Conservation (phyloP, 2,113 vertebrate species). For the Gorsachius goisagi region DNA sequence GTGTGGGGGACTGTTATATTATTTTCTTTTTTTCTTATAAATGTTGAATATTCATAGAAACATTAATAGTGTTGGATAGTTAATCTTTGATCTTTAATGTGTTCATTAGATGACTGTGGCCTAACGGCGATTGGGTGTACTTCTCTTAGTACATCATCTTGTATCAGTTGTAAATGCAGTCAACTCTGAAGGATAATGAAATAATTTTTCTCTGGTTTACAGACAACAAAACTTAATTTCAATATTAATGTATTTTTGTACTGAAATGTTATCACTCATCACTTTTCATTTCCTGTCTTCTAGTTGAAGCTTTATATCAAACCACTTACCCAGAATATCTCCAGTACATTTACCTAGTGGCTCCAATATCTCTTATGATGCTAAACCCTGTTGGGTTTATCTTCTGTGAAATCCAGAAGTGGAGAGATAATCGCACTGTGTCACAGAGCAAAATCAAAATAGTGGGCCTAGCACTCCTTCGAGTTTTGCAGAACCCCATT, state of each 20-base stretch:
- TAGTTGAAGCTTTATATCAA: conserved; percentile 95
- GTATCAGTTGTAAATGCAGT: not conserved
- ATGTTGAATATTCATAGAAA: not conserved
- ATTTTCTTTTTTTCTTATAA: not conserved
- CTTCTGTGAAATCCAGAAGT: conserved; percentile 96
- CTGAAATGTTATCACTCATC: conserved; percentile 31
- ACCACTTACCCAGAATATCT: conserved; percentile 93
- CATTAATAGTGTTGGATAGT: not conserved
- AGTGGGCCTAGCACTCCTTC: conserved; percentile 84
- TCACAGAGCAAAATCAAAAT: conserved; percentile 86
- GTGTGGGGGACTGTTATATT: not conserved
- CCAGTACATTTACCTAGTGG: conserved; percentile 97
- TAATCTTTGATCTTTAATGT: not conserved
- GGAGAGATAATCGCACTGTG: conserved; percentile 78
- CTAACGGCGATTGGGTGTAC: not conserved
- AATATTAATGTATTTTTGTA: not conserved
- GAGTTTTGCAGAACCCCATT: conserved; percentile 93
- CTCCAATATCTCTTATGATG: conserved; percentile 94
- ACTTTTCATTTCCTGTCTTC: conserved; percentile 59
- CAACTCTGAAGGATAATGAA: not conserved
- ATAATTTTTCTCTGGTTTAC: not conserved
- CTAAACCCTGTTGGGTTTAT: conserved; percentile 95
- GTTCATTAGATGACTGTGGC: not conserved
- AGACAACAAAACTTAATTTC: not conserved
- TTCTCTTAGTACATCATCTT: not conserved